These are phyloP conservation scores for Sus cebifrons DNA, from an alignment of 2,797 vertebrate species.

Conservation along the genomic window DNA sequence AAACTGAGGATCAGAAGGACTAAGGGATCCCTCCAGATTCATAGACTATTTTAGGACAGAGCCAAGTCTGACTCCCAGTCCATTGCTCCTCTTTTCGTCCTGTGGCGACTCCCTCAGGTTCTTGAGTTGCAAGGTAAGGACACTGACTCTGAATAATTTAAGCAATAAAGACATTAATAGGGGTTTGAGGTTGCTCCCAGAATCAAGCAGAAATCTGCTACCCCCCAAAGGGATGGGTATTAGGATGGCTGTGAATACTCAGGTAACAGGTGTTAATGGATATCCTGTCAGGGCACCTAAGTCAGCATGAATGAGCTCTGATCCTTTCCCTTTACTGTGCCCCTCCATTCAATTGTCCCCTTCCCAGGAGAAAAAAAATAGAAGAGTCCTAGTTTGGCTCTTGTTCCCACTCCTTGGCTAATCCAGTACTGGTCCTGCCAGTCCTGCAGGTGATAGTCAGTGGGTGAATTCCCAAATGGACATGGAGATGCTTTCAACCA, in stretches of 20 bases:
- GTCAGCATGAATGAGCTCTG: not conserved
- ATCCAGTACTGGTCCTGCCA: not conserved
- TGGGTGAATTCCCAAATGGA: not conserved
- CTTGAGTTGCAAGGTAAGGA: slow-evolving; percentile 35
- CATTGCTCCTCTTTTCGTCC: not conserved
- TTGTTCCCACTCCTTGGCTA: slow-evolving; percentile 2
- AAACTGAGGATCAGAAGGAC: not conserved
- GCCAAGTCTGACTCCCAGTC: not conserved
- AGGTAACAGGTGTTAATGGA: not conserved
- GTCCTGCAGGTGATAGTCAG: too few relatives aligned
- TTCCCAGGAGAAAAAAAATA: not conserved
- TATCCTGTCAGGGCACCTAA: not conserved
- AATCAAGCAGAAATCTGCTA: not conserved
- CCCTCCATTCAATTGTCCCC: not conserved
- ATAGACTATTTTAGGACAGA: not conserved
- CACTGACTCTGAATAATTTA: not conserved
- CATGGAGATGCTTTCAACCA: not conserved
- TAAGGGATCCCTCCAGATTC: not conserved
- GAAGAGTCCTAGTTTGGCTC: not conserved
- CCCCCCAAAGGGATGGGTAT: not conserved
- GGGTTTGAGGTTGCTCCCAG: not conserved
- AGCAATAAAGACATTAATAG: not conserved
- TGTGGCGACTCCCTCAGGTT: not conserved
- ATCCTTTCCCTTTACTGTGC: not conserved
- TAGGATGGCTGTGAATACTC: not conserved